Base-by-base conservation (phyloP, 2,113 vertebrate species). In the Nycticebus coucang region DNA sequence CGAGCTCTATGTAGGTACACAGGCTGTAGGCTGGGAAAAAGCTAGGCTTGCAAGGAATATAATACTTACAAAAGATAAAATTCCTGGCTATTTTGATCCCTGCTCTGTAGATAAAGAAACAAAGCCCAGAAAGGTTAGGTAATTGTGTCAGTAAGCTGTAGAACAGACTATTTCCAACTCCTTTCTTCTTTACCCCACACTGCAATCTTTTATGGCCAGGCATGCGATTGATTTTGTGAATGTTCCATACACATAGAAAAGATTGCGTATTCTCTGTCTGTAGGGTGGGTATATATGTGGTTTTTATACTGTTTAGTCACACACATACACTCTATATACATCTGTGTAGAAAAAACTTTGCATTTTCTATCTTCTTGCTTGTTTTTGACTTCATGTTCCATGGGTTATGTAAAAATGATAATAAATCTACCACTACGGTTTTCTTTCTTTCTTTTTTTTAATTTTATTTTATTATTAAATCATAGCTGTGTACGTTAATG, bases 341-440 rank as follows among this genome's bases (percentile, higher is more conserved):
- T 85, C 8, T 24, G 21, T 60, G 1, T 82, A 68, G 62, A 41
- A 64, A 74, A 82, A 88, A 14, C 66, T 87, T 87, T 50, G 45
- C 37, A 33, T 85, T 10, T 22, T 71, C n/a, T 62, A 21, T 37
- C 35, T 62, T 68, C 82, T 87, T 87, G 11, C 17, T 14, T 55
- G 60, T 53, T 94, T 88, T 93, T 87, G 24, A 59, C 53, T 85
- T 37, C 17, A 53, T 86, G 30, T 37, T 85, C n/a, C 89, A 86
- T 64, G 37, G 24, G 64, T 87, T 96, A 64, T 83, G 30, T 93
- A 89, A 91, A n/a, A 35, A 2, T 0, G 62, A n/a, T 8, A 33
- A 90, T 89, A 89, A 69, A 89, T 60, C 80, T 57, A 79, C n/a
- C 64, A 17, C 66, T 28, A 41, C 41, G 41, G 41, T 41, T 41